Percentiles rank a stretch among this genome's conserved stretches.
These are phyloP conservation scores for Tryphoninae sp. DNA, from an alignment of 2,888 invertebrate genomes.

Conservation along the genomic window DNA sequence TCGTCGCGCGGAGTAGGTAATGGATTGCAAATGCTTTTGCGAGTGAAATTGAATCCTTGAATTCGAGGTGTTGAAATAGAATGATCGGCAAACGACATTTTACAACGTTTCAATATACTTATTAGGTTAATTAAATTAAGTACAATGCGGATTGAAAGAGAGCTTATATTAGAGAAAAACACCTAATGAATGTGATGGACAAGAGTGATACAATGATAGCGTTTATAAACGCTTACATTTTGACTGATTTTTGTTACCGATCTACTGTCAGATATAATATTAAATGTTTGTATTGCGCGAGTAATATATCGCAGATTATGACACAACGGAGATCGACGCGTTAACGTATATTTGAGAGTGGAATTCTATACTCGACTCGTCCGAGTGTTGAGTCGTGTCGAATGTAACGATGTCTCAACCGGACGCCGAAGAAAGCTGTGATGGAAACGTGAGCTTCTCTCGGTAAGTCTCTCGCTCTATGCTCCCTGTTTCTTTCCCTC, in stretches of 20 bases:
- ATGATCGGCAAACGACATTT: background rate
- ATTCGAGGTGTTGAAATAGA: background rate
- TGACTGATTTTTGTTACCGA: no score
- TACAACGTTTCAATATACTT: background rate
- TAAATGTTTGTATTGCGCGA: background rate
- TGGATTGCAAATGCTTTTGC: background rate
- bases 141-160: no score
- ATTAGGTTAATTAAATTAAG: no score
- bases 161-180: no score
- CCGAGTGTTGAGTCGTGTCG: conserved; percentile 45
- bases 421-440: conserved; percentile 66
- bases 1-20: background rate
- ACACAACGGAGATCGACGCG: conserved; percentile 14
- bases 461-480: conserved; percentile 31
- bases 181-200: no score
- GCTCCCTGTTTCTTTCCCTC: conserved; percentile 48
- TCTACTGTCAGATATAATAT: no score
- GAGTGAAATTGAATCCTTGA: background rate
- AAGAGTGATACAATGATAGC: no score
- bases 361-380: conserved; percentile 32
- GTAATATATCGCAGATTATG: conserved; percentile 17
- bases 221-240: no score
- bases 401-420: conserved; percentile 71
- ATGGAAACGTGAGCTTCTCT: conserved; percentile 54
- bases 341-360: conserved; percentile 30